phyloP scores from a whole-genome alignment of 1,140 invertebrate species.

The Myzus persicae region DNA sequence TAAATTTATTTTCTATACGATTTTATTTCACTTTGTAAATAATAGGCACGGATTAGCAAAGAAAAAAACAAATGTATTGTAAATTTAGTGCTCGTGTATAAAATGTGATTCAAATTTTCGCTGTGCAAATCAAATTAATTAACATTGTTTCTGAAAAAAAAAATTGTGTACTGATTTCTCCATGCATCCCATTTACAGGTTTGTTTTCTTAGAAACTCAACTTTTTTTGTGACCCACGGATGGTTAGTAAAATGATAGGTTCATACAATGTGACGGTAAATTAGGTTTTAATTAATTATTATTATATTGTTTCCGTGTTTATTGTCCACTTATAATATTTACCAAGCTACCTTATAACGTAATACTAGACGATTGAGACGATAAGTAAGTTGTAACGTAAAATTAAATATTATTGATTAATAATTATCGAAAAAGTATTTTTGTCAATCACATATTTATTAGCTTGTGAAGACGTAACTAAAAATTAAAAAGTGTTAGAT shows the following conservation, averaged over 20 bases:
- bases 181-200: not conserved
- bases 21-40: slow-evolving; percentile 56
- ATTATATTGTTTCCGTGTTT: too few species aligned
- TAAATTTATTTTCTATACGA: slow-evolving; percentile 49
- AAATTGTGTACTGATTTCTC: slow-evolving; percentile 37
- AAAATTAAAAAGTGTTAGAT: not conserved
- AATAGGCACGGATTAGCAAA: slow-evolving; percentile 54
- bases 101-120: slow-evolving; percentile 55
- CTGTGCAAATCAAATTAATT: slow-evolving; percentile 55
- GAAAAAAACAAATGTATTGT: slow-evolving; percentile 38
- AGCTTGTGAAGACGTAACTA: not conserved
- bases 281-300: too few species aligned
- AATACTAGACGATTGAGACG: rapidly evolving
- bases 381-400: not conserved
- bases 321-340: not conserved
- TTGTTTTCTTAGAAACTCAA: not conserved
- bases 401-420: not conserved
- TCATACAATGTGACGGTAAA: too few species aligned
- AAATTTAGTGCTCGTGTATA: slow-evolving; percentile 50
- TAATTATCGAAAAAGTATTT: not conserved
- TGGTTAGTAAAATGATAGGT: too few species aligned
- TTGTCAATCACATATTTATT: not conserved
- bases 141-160: slow-evolving; percentile 54
- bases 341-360: not conserved
- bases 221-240: not conserved